Base-by-base conservation (phyloP, 2,797 vertebrate species). In the Xyrichtys novacula region DNA sequence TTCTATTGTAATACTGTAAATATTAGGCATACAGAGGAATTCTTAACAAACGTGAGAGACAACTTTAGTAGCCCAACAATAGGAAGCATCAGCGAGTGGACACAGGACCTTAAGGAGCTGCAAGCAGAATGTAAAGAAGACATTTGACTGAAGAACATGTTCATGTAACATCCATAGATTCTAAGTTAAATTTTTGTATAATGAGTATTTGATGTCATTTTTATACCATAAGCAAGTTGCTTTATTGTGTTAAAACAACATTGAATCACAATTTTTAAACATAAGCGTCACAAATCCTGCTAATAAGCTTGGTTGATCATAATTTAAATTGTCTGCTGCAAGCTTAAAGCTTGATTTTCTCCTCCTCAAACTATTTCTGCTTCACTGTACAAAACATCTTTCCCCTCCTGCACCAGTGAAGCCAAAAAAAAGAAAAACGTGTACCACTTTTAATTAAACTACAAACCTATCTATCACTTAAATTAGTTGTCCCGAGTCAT, bases 401-500 rank as follows among this genome's bases (percentile, higher is more conserved):
- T 19, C 6, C 32, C 3, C 5, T 22, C n/a, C 14, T 39, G 22
- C 16, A 26, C 43, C 58, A 43, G 4, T 19, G 12, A 32, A 28
- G 3, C 4, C 53, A 7, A 20, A 31, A 31, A 7, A 20, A 31
- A 31, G 16, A 10, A 29, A 10, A 49, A 5, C 22, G 2, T 40
- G 38, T n/a, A 17, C 19, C 7, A 8, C 19, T 22, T 10, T 34
- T 34, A 31, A 42, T 40, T 29, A 34, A 12, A 53, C 1, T 22
- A n/a, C 34, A 54, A 56, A 57, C 36, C 19, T 34, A 23, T 15
- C 8, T 7, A 19, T 60, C 32, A 38, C 65, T 38, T 49, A 7
- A 61, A 25, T 69, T 14, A 16, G 15, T 16, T 38, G 7, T 34
- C 40, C 39, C 48, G 43, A 61, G 34, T 36, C 40, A 32, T 65